These are phyloP conservation scores for Amblyteles armatorius DNA, from an alignment of 2,888 invertebrate species.

Conservation along the genomic window DNA sequence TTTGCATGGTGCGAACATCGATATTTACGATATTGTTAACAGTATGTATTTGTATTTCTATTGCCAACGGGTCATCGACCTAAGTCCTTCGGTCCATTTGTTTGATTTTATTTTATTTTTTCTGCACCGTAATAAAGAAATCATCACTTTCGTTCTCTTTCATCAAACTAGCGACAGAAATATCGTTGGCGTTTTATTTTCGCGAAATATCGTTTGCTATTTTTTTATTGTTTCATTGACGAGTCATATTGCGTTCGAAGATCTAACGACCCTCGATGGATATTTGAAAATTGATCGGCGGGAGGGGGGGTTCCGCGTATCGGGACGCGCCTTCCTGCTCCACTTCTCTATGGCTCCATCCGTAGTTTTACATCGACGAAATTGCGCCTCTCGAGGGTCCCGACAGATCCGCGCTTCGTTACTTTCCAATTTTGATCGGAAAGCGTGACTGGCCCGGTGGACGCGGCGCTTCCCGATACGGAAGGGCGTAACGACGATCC, in stretches of 20 bases:
- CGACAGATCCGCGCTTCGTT: constrained; percentile 58
- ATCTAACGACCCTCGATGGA: constrained; percentile 35
- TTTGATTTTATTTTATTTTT: not conserved
- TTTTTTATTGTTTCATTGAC: not conserved
- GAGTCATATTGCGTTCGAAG: constrained; percentile 21
- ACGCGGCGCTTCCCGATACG: not conserved
- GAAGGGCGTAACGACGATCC: constrained; percentile 17
- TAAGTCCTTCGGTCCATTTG: not conserved
- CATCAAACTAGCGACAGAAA: no score
- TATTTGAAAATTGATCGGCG: constrained; percentile 40
- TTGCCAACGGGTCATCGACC: no score
- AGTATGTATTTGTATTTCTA: no score
- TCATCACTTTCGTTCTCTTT: not conserved
- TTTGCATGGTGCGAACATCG: no score
- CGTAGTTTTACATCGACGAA: constrained; percentile 27
- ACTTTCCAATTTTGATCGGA: constrained; percentile 55
- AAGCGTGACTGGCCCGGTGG: constrained; percentile 27
- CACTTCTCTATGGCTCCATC: not conserved
- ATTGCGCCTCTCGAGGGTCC: constrained; percentile 36
- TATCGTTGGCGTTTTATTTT: not conserved
- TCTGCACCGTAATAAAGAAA: not conserved
- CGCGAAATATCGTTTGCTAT: constrained; percentile 7
- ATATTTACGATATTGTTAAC: no score
- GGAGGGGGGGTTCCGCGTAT: not conserved
- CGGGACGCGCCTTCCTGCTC: constrained; percentile 27